A percentile compares a stretch with the other conserved stretches of the same genome.
phyloP scores from a whole-genome alignment of 2,797 vertebrate species.

The Geotrypetes seraphini region DNA sequence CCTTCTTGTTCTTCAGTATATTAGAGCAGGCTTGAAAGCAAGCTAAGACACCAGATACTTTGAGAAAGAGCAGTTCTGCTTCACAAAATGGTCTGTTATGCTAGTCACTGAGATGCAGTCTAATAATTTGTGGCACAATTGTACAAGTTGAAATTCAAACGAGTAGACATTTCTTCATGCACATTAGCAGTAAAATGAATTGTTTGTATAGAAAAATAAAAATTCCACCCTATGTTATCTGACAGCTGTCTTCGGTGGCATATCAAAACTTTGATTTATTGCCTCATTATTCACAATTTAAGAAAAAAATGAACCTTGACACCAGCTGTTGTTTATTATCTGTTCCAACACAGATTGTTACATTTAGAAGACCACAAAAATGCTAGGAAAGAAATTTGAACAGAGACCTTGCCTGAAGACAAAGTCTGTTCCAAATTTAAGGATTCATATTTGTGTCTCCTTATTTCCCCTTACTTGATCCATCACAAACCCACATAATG shows the following conservation, averaged over 20 bases:
- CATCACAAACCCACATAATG: not conserved
- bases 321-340: not conserved
- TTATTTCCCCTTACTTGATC: not conserved
- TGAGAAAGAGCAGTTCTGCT: no score
- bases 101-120: no score
- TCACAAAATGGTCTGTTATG: no score
- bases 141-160: not conserved
- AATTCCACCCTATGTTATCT: accelerated
- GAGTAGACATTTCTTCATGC: no score
- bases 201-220: no score
- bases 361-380: not conserved
- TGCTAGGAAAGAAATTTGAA: not conserved
- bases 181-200: no score
- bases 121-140: no score
- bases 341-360: not conserved
- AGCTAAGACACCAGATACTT: no score
- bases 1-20: no score
- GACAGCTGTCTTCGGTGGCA: not conserved
- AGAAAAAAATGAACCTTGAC: not conserved
- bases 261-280: no score
- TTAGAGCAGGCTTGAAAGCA: no score
- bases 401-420: not conserved
- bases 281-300: not conserved
- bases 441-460: not conserved
- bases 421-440: not conserved